phyloP scores from a whole-genome alignment of 35 echinoderm and acorn worm genomes.

The Heliocidaris erythrogramma region DNA sequence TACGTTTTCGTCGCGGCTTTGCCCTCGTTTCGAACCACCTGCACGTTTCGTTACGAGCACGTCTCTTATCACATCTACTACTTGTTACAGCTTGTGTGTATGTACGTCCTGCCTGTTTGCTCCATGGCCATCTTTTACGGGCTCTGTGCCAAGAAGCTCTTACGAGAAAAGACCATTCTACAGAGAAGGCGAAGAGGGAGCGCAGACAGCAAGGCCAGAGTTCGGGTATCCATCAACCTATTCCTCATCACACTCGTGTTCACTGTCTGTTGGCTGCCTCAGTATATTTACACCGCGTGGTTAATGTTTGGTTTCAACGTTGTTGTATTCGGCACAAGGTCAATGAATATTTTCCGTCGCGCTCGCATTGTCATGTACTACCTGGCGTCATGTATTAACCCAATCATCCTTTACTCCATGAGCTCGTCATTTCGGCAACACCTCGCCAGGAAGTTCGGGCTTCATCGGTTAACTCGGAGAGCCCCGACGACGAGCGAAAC shows the following conservation, averaged over 20 bases:
- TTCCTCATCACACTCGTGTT: constrained; percentile 40
- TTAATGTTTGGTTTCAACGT: constrained; percentile 30
- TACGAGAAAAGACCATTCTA: constrained; percentile 26
- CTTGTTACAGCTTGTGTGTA: constrained; percentile 21
- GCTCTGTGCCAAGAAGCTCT: constrained; percentile 29
- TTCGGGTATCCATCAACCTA: constrained; percentile 26
- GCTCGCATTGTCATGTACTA: constrained; percentile 36
- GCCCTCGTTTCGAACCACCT: background rate
- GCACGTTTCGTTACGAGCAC: constrained; percentile 20
- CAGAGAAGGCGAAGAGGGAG: background rate
- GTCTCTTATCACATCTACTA: constrained; percentile 22
- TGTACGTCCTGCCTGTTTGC: constrained; percentile 38
- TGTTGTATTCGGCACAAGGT: background rate
- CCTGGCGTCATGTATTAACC: constrained; percentile 40
- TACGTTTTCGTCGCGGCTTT: constrained; percentile 20
- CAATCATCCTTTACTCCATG: constrained; percentile 41
- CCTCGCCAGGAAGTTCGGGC: constrained; percentile 38
- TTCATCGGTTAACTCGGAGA: background rate
- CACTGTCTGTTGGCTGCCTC: constrained; percentile 38
- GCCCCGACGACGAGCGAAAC: background rate
- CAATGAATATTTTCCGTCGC: background rate
- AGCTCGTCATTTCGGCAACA: constrained; percentile 43
- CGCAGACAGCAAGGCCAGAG: constrained; percentile 26
- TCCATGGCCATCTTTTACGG: constrained; percentile 47
- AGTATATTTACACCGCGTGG: constrained; percentile 22